Percentiles rank a stretch among this genome's conserved stretches.
Evolutionary conservation across 2,797 vertebrate species (phyloP).

Genomic region (Lutjanus argentimaculatus): DNA sequence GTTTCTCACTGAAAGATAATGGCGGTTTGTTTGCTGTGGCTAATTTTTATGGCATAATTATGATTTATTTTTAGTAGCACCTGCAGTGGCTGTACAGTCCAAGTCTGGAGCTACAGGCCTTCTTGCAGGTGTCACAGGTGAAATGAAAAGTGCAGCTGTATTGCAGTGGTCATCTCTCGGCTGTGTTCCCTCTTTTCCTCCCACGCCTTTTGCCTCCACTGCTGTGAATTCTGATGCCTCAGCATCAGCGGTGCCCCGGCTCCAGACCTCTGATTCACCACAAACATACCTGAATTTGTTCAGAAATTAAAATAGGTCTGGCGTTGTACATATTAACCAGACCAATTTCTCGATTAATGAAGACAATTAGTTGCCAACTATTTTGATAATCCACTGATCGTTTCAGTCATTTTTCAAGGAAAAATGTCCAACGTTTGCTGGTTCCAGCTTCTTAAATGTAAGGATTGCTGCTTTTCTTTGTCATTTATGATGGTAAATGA

Average conservation of each 20-base stretch:
- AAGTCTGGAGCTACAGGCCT: not conserved
- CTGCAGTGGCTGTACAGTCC: not conserved
- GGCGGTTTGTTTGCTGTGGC: not conserved
- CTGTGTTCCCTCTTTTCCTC: not conserved
- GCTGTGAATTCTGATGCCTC: not conserved
- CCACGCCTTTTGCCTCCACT: not conserved
- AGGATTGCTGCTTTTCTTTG: too few species aligned
- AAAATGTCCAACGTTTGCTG: too few species aligned
- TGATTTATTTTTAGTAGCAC: not conserved
- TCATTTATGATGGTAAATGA: too few species aligned
- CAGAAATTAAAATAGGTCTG: constrained; percentile 8
- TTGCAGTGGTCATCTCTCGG: not conserved
- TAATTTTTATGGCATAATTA: not conserved
- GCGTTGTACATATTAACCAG: not conserved
- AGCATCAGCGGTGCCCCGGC: not conserved
- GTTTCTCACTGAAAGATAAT: constrained; percentile 11
- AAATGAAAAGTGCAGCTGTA: constrained; percentile 4
- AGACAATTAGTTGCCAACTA: too few species aligned
- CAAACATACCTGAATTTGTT: not conserved
- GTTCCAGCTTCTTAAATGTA: too few species aligned
- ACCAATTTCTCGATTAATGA: too few species aligned
- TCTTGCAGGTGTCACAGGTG: constrained; percentile 2
- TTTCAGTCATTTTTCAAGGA: too few species aligned
- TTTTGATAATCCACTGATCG: too few species aligned
- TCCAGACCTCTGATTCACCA: not conserved